Evolutionary conservation across 2,113 vertebrate genomes (phyloP), one percentile per base, ranked within the genome.

Genomic region (Anolis sagrei): DNA sequence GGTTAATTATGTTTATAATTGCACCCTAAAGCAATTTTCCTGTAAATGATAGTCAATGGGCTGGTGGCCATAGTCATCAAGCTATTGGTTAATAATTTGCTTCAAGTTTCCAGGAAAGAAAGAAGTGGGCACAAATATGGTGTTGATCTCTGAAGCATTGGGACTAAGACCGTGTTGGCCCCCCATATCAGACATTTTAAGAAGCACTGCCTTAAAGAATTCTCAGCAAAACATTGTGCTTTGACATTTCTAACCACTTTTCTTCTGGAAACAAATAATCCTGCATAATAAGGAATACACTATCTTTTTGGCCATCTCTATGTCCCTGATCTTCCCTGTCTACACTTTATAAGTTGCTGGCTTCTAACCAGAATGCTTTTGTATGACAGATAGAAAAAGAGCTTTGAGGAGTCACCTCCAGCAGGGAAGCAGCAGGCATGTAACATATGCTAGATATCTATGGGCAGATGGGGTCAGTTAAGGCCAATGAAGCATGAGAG

Each of bases 361-460:
- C 93, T 93, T 90, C 58, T 76, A 88, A 92, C 89, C 92, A 86
- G 87, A 90, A 86, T 89, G 91, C 88, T 92, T 88, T 91, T 89
- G 21, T 77, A 39, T 86, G 91, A 89, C 93, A 93, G 91, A 91
- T 88, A 90, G 86, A 14, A 83, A 64, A 91, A 86, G 82, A 90
- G 89, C 87, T 93, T 87, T 85, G 73, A 89, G 90, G 88, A 90
- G 83, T 44, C 75, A 0, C 79, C 92, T 95, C 92, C 91, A 94
- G 90, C 85, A 0, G 92, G 89, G 93, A 93, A 94, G 1, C 93
- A 93, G 92, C 92, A 93, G 92, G 92, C 94, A 89, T 88, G 23
- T 77, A 94, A 77, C 94, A 95, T 94, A 95, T 95, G 94, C 86
- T 88, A 68, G 91, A 88, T 93, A 93, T 93, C 88, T 75, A 70